Percentiles rank a stretch among this genome's conserved stretches.
phyloP scores from a whole-genome alignment of 1,140 invertebrate species.

The Leptinotarsa defecta region DNA sequence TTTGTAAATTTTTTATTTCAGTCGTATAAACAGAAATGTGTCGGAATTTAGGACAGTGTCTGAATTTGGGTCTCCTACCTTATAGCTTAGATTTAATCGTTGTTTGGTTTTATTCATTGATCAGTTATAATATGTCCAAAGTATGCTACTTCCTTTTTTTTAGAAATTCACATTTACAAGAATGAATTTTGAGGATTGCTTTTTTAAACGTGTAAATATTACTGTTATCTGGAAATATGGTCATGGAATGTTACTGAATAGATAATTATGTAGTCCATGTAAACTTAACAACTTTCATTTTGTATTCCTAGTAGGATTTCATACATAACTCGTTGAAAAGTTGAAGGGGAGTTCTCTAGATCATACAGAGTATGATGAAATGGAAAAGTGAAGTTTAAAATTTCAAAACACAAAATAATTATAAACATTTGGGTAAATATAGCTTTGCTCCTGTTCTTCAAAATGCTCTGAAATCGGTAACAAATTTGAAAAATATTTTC shows the following conservation, averaged over 20 bases:
- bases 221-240: background rate
- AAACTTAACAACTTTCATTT: conserved; percentile 10
- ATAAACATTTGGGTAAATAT: too few species aligned
- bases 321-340: conserved; percentile 3
- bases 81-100: background rate
- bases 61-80: too few species aligned
- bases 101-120: background rate
- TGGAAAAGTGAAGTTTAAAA: too few species aligned
- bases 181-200: background rate
- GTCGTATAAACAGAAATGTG: too few species aligned
- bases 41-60: too few species aligned
- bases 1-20: too few species aligned
- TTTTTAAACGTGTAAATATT: background rate
- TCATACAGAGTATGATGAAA: background rate
- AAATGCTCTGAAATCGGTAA: too few species aligned
- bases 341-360: background rate
- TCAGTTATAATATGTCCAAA: background rate
- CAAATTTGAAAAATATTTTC: too few species aligned
- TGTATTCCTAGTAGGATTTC: conserved; percentile 2
- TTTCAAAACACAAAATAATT: too few species aligned
- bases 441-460: too few species aligned
- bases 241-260: background rate
- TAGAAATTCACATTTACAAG: background rate
- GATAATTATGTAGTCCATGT: background rate
- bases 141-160: background rate